Evolutionary conservation across 2,113 vertebrate genomes (phyloP).

Genomic region (Telmatochromis brachygnathus): DNA sequence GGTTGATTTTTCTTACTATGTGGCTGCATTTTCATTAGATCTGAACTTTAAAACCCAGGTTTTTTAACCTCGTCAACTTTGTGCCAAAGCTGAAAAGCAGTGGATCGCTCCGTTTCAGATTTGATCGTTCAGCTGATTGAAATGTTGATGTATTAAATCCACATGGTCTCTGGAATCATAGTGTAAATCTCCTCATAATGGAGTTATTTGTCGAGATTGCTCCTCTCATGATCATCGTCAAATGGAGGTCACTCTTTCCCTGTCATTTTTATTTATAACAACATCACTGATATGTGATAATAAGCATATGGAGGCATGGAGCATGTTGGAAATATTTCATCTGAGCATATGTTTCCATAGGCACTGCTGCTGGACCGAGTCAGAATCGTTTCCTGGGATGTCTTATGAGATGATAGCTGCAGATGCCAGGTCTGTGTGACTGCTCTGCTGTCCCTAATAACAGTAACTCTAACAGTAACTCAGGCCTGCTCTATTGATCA

Average conservation of each 20-base stretch:
- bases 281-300: not conserved
- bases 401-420: slow-evolving; percentile 3
- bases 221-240: not conserved
- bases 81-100: not conserved
- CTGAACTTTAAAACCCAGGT: not conserved
- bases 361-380: not conserved
- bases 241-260: not conserved
- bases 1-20: not conserved
- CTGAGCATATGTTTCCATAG: slow-evolving; percentile 15
- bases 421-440: not conserved
- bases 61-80: not conserved
- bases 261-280: not conserved
- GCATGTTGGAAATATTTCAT: not conserved
- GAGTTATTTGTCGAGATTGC: not conserved
- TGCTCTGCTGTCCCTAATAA: slow-evolving; percentile 7
- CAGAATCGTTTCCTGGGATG: not conserved
- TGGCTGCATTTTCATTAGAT: not conserved
- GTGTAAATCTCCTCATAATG: not conserved
- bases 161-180: not conserved
- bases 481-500: slow-evolving; percentile 53
- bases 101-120: not conserved
- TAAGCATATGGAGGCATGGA: not conserved
- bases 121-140: not conserved
- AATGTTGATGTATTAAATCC: not conserved
- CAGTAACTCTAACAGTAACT: slow-evolving; percentile 34